Evolutionary conservation across 2,888 invertebrate genomes (phyloP).

Genomic region (Capitulum mitella): DNA sequence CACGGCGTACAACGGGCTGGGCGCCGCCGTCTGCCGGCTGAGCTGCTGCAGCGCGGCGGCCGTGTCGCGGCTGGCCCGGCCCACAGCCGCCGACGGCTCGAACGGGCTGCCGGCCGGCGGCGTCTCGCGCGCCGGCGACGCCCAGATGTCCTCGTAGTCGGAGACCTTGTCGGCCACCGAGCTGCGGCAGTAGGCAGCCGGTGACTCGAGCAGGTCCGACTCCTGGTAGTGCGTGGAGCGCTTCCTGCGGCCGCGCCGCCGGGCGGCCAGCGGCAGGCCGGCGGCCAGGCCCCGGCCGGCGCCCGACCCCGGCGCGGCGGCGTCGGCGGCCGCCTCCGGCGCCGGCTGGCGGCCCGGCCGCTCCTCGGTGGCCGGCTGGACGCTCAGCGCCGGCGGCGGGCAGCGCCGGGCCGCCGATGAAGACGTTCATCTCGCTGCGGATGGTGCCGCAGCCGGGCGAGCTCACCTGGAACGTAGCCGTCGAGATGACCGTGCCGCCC

Average conservation of each 20-base stretch:
- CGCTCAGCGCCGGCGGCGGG: neutral
- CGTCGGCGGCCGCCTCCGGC: neutral
- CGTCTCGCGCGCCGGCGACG: slow-evolving; percentile 46
- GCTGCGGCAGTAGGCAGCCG: slow-evolving; percentile 65
- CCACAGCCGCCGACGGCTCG: neutral
- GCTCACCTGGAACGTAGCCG: slow-evolving; percentile 10
- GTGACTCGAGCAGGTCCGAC: slow-evolving; percentile 75
- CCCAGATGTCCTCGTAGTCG: slow-evolving; percentile 93
- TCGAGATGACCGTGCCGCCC: neutral
- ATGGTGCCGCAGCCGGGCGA: neutral
- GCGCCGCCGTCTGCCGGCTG: slow-evolving; percentile 36
- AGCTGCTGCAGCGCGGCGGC: slow-evolving; percentile 39
- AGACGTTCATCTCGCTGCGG: slow-evolving; percentile 12
- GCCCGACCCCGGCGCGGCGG: neutral
- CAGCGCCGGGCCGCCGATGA: neutral
- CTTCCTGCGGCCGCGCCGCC: slow-evolving; percentile 31
- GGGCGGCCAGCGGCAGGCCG: slow-evolving; percentile 28
- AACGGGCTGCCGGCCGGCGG: slow-evolving; percentile 10
- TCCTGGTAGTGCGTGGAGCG: slow-evolving; percentile 51
- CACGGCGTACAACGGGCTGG: slow-evolving; percentile 81
- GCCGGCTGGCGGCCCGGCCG: neutral
- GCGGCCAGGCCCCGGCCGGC: slow-evolving; percentile 26
- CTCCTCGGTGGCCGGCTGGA: neutral
- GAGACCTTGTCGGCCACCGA: slow-evolving; percentile 84
- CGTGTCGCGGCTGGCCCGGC: slow-evolving; percentile 30